Evolutionary conservation across 2,113 vertebrate species (phyloP).

Genomic region (Seriola aureovittata): DNA sequence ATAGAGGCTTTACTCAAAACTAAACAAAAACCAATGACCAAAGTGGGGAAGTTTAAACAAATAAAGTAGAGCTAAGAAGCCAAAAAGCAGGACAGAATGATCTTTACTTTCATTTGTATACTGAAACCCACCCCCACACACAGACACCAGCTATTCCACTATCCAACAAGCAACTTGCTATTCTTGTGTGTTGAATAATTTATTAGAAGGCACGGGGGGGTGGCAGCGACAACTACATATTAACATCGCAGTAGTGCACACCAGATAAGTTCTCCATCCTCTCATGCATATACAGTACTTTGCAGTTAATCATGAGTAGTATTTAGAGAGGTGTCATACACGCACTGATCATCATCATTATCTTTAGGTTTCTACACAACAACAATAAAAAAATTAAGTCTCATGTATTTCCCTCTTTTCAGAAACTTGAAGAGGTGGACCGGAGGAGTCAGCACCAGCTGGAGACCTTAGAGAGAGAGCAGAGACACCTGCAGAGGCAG

Average conservation of each 20-base stretch:
- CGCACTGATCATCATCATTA: background rate
- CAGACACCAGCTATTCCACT: slow-evolving; percentile 13
- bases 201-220: slow-evolving; percentile 10
- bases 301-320: background rate
- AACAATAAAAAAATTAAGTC: background rate
- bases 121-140: background rate
- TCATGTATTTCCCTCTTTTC: slow-evolving; percentile 1
- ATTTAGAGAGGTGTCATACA: background rate
- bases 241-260: slow-evolving; percentile 22
- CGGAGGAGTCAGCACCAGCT: slow-evolving; percentile 95
- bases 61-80: background rate
- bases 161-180: slow-evolving; percentile 10
- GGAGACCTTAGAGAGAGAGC: slow-evolving; percentile 93
- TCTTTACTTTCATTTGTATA: background rate
- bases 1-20: background rate
- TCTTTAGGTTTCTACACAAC: background rate
- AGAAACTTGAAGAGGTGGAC: slow-evolving; percentile 97
- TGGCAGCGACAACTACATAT: slow-evolving; percentile 13
- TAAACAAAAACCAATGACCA: background rate
- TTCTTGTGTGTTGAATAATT: slow-evolving; percentile 36
- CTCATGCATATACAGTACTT: background rate
- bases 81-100: background rate
- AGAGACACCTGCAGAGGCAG: slow-evolving; percentile 94
- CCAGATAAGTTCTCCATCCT: slow-evolving; percentile 2
- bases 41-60: background rate